Base-by-base conservation (phyloP, 2,797 vertebrate genomes). In the Coregonus suidteri region DNA sequence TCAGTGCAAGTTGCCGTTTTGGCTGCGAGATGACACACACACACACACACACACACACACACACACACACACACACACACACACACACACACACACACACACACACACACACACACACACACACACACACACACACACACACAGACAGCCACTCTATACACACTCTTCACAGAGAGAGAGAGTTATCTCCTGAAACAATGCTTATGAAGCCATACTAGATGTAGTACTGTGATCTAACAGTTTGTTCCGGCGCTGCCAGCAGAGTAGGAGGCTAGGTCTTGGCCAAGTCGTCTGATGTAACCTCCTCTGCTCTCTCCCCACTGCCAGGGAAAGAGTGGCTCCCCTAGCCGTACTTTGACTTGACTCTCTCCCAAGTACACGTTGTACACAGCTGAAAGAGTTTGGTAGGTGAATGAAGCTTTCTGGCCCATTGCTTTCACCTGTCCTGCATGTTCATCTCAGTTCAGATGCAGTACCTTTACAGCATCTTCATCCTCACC, bases 181-280 rank as follows among this genome's bases (percentile, higher is more conserved):
- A 80, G 86, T 89, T 91, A 89, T 90, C 86, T 92, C 85, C 87
- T 90, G 90, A 91, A 92, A 91, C 91, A 91, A 91, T 92, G 83
- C 91, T 93, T 93, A 94, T 90, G 83, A 88, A 87, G 88, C 88
- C 88, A 85, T 82, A 77, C 81, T 80, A 62, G 71, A 35, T 91
- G 91, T 90, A 90, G 82, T 87, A 90, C 89, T 91, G 91, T 86
- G 91, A 93, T 90, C 88, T 91, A 93, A 91, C 91, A 86, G 88
- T 88, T 90, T 87, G 85, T 82, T 76, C 37, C 85, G 76, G 75
- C 69, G 67, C 75, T 93, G 94, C 93, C 93, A 94, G 87, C 83
- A 74, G 82, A 87, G 89, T 92, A 86, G 90, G 91, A 91, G 90
- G 31, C 31, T 34, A 87, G 88, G 71, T 6, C 78, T 86, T 86